Evolutionary conservation across 2,797 vertebrate species (phyloP).

Genomic region (Rhinophrynus dorsalis): DNA sequence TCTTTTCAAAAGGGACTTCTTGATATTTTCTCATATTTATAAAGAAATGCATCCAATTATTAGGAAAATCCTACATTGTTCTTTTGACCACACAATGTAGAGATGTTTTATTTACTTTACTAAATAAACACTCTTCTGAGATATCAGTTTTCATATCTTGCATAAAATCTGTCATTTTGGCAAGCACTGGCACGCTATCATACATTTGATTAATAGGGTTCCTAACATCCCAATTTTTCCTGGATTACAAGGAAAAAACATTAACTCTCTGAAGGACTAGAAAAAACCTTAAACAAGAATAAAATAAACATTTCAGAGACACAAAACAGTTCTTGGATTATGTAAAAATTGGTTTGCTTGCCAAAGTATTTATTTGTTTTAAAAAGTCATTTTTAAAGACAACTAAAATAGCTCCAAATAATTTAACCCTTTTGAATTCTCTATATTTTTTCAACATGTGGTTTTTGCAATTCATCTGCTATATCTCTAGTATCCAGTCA

Average conservation of each 20-base stretch:
- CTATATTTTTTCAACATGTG: too few relatives aligned
- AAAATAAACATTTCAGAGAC: constrained; percentile 49
- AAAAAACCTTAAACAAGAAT: constrained; percentile 54
- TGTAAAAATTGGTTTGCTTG: constrained; percentile 7
- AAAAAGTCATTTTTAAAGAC: neutral
- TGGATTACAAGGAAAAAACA: constrained; percentile 56
- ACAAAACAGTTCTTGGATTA: constrained; percentile 44
- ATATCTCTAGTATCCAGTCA: too few relatives aligned
- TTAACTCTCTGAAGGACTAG: constrained; percentile 38
- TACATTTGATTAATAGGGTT: constrained; percentile 54
- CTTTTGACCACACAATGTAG: neutral
- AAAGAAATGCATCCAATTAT: too few relatives aligned
- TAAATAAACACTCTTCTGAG: neutral
- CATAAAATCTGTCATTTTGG: constrained; percentile 47
- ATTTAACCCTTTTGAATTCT: too few relatives aligned
- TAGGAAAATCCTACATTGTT: neutral
- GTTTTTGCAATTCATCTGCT: too few relatives aligned
- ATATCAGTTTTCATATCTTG: constrained; percentile 43
- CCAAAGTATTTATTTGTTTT: constrained; percentile 16
- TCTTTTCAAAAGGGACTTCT: too few relatives aligned
- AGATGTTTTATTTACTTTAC: neutral
- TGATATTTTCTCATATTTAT: too few relatives aligned
- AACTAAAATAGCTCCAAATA: too few relatives aligned
- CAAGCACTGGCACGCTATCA: constrained; percentile 47
- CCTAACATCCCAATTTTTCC: constrained; percentile 52